Evolutionary conservation across 2,888 invertebrate genomes (phyloP).

Genomic region (Acronicta aceris): DNA sequence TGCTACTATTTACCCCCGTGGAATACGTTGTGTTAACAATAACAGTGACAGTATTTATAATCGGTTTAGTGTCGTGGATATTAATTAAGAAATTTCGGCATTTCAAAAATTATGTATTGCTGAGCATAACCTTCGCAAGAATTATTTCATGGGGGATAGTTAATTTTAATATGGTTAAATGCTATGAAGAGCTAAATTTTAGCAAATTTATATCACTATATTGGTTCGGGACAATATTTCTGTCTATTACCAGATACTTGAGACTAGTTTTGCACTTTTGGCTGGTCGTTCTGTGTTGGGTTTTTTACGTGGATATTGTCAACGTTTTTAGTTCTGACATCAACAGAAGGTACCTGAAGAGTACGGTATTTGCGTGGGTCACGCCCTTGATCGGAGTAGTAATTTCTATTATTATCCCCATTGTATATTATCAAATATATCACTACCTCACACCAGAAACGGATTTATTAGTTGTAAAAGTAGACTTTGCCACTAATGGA

Average conservation of each 20-base stretch:
- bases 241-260: neutral
- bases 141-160: neutral
- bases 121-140: neutral
- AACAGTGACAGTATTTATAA: constrained; percentile 5
- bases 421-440: neutral
- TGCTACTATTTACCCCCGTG: neutral
- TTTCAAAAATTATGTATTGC: constrained; percentile 14
- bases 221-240: neutral
- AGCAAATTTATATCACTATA: neutral
- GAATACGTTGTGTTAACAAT: constrained; percentile 2
- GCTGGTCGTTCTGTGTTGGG: constrained; percentile 17
- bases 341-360: constrained; percentile 17
- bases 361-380: constrained; percentile 12
- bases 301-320: constrained; percentile 19
- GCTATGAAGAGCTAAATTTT: neutral
- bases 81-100: constrained; percentile 6
- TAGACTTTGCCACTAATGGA: neutral
- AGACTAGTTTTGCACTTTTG: constrained; percentile 5
- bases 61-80: constrained; percentile 15
- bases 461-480: neutral
- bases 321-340: constrained; percentile 13
- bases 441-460: neutral
- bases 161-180: neutral
- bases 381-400: neutral
- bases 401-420: neutral